Percentiles rank a stretch among this genome's conserved stretches.
phyloP scores from a whole-genome alignment of 92 coral and sea anemone species.

The Muricea muricata region DNA sequence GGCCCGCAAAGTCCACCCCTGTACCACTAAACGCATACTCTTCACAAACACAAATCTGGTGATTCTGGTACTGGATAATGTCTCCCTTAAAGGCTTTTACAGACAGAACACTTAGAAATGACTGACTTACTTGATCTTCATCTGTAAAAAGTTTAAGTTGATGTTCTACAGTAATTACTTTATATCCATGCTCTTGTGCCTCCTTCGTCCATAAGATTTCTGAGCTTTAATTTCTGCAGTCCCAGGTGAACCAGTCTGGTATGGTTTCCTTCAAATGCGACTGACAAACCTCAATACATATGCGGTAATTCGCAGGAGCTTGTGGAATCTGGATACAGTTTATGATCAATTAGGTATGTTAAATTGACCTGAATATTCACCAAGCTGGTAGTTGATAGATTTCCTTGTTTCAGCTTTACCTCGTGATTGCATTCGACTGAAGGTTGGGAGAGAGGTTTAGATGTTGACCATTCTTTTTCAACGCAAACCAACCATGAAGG shows the following conservation, averaged over 20 bases:
- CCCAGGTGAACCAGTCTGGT: not conserved
- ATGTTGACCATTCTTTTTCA: conserved; percentile 1
- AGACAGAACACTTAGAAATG: not conserved
- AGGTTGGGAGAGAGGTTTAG: conserved; percentile 14
- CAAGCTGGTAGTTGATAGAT: not conserved
- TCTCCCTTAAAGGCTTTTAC: conserved; percentile 18
- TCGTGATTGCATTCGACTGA: conserved; percentile 1
- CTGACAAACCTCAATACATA: conserved; percentile 2
- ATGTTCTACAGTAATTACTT: not conserved
- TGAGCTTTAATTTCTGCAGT: conserved; percentile 12
- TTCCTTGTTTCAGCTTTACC: not conserved
- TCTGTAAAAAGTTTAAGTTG: conserved; percentile 1
- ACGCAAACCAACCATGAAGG: conserved; percentile 15
- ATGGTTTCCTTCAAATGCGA: not conserved
- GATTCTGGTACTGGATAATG: conserved; percentile 21
- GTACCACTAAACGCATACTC: conserved; percentile 2
- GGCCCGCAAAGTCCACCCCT: conserved; percentile 10
- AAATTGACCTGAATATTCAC: not conserved
- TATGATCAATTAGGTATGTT: not conserved
- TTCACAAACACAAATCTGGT: conserved; percentile 7
- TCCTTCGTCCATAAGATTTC: conserved; percentile 11
- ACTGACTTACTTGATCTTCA: conserved; percentile 6
- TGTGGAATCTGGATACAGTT: not conserved
- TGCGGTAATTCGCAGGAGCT: conserved; percentile 24
- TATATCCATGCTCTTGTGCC: not conserved